A percentile compares a stretch with the other conserved stretches of the same genome.
phyloP scores from a whole-genome alignment of 2,797 vertebrate genomes.

The Sebastes oblongus region DNA sequence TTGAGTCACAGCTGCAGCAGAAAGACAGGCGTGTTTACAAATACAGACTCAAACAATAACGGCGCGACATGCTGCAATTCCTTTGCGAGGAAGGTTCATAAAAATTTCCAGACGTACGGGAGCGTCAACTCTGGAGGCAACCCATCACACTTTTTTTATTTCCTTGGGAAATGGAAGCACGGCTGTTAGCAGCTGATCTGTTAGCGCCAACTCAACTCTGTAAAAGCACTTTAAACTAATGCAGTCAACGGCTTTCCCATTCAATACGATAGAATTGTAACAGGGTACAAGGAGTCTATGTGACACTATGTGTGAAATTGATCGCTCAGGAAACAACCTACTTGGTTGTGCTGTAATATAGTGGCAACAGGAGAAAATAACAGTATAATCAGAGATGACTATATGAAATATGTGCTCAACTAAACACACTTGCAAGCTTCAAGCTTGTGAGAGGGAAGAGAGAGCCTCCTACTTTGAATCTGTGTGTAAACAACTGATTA shows the following conservation, averaged over 20 bases:
- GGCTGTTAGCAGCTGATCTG: neutral
- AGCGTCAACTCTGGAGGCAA: neutral
- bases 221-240: neutral
- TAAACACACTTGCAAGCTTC: too few species aligned
- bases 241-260: neutral
- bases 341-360: too few species aligned
- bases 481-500: too few species aligned
- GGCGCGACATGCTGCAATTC: neutral
- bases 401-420: too few species aligned
- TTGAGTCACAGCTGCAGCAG: conserved; percentile 89
- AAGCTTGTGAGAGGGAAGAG: too few species aligned
- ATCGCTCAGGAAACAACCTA: too few species aligned
- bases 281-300: too few species aligned
- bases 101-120: neutral
- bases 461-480: too few species aligned
- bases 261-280: neutral
- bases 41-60: neutral
- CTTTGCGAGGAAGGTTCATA: neutral
- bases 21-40: neutral
- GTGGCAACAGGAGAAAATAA: too few species aligned
- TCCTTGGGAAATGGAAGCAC: too few species aligned
- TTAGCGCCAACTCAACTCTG: neutral
- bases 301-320: too few species aligned
- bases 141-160: neutral
- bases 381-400: too few species aligned